Conservation (phyloP, 2,797 vertebrate genomes). For the Luscinia luscinia region DNA sequence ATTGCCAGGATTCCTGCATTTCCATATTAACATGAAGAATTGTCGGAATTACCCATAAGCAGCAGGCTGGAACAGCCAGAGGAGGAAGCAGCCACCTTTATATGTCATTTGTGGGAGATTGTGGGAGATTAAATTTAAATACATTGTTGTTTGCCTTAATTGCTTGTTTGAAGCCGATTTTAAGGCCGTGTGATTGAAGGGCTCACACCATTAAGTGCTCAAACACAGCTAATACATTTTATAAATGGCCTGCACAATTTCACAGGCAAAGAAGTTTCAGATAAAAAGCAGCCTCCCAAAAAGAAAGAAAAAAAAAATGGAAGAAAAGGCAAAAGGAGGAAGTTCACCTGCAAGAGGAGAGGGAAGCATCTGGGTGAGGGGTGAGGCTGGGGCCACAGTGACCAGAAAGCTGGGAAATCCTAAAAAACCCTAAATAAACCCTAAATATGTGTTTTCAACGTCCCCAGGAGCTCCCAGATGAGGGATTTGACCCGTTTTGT, state of each 20-base stretch:
- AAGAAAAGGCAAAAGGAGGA: not conserved
- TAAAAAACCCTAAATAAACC: not conserved
- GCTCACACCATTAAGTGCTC: conserved; percentile 63
- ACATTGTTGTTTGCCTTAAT: conserved; percentile 68
- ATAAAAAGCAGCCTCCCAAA: conserved; percentile 22
- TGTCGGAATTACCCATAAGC: conserved; percentile 56
- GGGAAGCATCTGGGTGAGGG: not conserved
- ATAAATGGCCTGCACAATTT: conserved; percentile 63
- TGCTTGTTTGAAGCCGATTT: conserved; percentile 59
- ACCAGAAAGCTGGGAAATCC: not conserved
- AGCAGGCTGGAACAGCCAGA: conserved; percentile 63
- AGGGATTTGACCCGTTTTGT: not conserved
- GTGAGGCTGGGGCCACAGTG: not conserved
- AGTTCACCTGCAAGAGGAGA: not conserved
- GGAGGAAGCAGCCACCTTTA: conserved; percentile 58
- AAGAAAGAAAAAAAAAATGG: no score
- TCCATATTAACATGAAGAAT: conserved; percentile 6
- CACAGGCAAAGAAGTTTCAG: conserved; percentile 60
- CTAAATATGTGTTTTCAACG: not conserved
- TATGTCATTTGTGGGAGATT: conserved; percentile 63
- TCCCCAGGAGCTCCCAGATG: not conserved
- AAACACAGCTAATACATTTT: conserved; percentile 58
- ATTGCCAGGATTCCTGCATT: no score
- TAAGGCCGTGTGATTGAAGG: conserved; percentile 48
- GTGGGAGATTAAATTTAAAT: conserved; percentile 66